Evolutionary conservation across 2,888 invertebrate species (phyloP).

Genomic region (Parnassius mnemosyne): DNA sequence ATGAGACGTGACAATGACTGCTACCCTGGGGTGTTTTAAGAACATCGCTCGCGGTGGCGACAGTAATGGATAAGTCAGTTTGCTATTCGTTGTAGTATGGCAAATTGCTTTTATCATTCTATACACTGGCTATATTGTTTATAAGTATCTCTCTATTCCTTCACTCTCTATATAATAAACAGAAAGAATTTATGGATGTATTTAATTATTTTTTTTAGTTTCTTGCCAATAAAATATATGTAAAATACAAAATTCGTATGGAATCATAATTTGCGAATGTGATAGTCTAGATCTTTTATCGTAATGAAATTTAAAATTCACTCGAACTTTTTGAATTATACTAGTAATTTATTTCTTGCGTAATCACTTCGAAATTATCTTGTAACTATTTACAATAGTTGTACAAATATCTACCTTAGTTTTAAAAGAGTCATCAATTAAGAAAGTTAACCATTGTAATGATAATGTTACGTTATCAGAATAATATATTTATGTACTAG

Average conservation of each 20-base stretch:
- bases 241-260: slow-evolving; percentile 56
- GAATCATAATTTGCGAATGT: slow-evolving; percentile 66
- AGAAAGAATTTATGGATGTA: slow-evolving; percentile 61
- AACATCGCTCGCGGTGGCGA: slow-evolving; percentile 67
- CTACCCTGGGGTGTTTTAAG: slow-evolving; percentile 70
- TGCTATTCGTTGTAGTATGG: slow-evolving; percentile 74
- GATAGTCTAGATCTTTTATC: slow-evolving; percentile 74
- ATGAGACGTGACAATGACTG: slow-evolving; percentile 49
- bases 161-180: slow-evolving; percentile 73
- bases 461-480: slow-evolving; percentile 59
- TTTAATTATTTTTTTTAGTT: slow-evolving; percentile 58
- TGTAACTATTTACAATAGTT: slow-evolving; percentile 51
- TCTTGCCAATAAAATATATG: slow-evolving; percentile 79
- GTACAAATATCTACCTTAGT: slow-evolving; percentile 71
- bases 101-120: slow-evolving; percentile 63
- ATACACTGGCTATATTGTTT: slow-evolving; percentile 51
- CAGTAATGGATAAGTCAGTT: slow-evolving; percentile 48
- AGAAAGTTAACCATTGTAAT: slow-evolving; percentile 66
- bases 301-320: slow-evolving; percentile 51
- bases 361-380: slow-evolving; percentile 37
- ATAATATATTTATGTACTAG: slow-evolving; percentile 71
- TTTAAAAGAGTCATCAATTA: slow-evolving; percentile 57
- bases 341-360: slow-evolving; percentile 55
- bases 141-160: slow-evolving; percentile 64
- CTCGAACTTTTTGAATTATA: slow-evolving; percentile 53